phyloP scores from a whole-genome alignment of 2,797 vertebrate genomes.

The Pseudochaenichthys georgianus region DNA sequence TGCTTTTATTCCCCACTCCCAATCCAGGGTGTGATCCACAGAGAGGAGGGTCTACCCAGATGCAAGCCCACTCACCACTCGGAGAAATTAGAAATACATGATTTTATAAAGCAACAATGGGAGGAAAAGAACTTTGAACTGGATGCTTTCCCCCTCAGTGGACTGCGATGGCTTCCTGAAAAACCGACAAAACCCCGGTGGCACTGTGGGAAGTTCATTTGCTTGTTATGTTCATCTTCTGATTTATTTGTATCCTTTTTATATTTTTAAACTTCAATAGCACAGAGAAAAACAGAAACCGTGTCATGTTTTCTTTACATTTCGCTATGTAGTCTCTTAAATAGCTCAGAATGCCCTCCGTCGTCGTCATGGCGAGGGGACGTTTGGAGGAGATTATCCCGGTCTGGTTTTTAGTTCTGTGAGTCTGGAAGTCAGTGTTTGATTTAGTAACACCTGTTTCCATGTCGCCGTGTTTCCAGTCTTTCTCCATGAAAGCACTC shows the following conservation, averaged over 20 bases:
- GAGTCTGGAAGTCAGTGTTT: conserved; percentile 84
- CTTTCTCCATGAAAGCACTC: conserved; percentile 64
- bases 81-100: conserved; percentile 11
- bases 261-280: conserved; percentile 61
- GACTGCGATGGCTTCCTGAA: conserved; percentile 56
- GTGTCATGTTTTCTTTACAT: conserved; percentile 56
- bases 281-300: conserved; percentile 60
- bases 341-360: conserved; percentile 93
- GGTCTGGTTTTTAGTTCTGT: conserved; percentile 36
- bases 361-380: conserved; percentile 56
- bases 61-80: conserved; percentile 23
- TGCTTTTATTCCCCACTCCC: conserved; percentile 50
- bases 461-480: conserved; percentile 60
- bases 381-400: conserved; percentile 6
- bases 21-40: conserved; percentile 18
- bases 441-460: conserved; percentile 81
- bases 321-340: conserved; percentile 84
- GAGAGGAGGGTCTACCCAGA: conserved; percentile 28
- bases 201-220: conserved; percentile 60
- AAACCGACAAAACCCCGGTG: conserved; percentile 49
- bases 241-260: conserved; percentile 35
- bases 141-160: conserved; percentile 23
- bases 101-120: conserved; percentile 38
- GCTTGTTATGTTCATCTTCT: conserved; percentile 58
- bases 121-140: conserved; percentile 27